Conservation (phyloP, 1,140 invertebrate genomes). For the Calliphora vicina region DNA sequence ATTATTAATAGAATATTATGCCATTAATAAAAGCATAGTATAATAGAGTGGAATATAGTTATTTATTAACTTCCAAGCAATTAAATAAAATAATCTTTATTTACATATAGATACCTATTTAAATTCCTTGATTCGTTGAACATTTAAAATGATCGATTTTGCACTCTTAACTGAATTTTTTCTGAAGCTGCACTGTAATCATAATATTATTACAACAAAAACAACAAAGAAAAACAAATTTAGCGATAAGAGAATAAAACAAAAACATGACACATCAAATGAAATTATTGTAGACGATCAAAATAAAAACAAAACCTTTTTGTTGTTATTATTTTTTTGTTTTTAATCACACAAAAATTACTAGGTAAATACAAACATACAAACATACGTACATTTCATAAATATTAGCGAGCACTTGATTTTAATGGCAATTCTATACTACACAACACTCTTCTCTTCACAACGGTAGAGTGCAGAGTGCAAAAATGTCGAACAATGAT, state of each 20-base stretch:
- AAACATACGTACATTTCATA: too few species aligned
- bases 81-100: too few species aligned
- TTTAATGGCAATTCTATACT: neutral
- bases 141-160: neutral
- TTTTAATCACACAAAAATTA: too few species aligned
- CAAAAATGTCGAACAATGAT: neutral
- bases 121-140: neutral
- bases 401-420: neutral
- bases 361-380: too few species aligned
- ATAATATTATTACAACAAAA: neutral
- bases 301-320: neutral
- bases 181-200: neutral
- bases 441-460: neutral
- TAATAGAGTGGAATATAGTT: too few species aligned
- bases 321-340: too few species aligned
- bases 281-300: neutral
- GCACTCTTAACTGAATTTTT: neutral
- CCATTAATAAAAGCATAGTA: too few species aligned
- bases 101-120: too few species aligned
- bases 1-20: too few species aligned
- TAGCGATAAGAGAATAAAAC: neutral
- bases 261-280: slow-evolving; percentile 1
- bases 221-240: neutral
- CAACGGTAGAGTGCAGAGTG: neutral
- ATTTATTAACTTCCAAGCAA: too few species aligned